These are phyloP conservation scores for Sympetrum striolatum DNA, from an alignment of 2,888 invertebrate genomes.

Conservation along the genomic window DNA sequence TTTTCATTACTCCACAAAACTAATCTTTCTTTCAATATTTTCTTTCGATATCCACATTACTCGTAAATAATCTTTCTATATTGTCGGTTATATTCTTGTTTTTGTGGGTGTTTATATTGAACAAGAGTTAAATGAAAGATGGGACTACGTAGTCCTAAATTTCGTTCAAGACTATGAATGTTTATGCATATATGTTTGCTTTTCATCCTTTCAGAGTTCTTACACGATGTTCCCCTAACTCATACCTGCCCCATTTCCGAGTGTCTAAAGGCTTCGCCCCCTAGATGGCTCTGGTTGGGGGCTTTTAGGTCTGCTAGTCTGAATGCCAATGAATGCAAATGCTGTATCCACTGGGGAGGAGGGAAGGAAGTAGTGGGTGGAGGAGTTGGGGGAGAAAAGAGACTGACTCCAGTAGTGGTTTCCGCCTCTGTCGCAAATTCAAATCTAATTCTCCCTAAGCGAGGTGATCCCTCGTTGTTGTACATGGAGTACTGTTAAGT, in stretches of 20 bases:
- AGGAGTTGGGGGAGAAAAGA: not conserved
- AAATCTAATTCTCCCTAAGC: slow-evolving; percentile 13
- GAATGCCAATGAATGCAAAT: slow-evolving; percentile 42
- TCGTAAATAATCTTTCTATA: too few species aligned
- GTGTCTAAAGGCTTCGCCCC: not conserved
- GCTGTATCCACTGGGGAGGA: not conserved
- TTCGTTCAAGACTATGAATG: too few species aligned
- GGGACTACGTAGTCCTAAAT: too few species aligned
- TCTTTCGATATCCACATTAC: too few species aligned
- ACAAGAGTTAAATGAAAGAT: too few species aligned
- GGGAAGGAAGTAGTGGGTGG: not conserved
- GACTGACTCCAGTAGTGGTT: not conserved
- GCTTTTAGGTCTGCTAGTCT: slow-evolving; percentile 31
- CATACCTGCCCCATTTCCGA: not conserved
- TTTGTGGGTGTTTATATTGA: too few species aligned
- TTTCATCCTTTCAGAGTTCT: not conserved
- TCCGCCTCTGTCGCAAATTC: slow-evolving; percentile 35
- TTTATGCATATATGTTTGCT: too few species aligned
- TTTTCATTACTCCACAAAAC: too few species aligned
- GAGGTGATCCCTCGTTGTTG: not conserved
- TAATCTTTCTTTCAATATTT: too few species aligned
- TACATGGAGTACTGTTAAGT: slow-evolving; percentile 9
- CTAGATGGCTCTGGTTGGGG: not conserved
- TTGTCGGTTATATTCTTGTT: too few species aligned
- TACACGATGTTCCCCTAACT: not conserved